phyloP scores from a whole-genome alignment of 2,797 vertebrate genomes.

The Ctenopoma kingsleyae region DNA sequence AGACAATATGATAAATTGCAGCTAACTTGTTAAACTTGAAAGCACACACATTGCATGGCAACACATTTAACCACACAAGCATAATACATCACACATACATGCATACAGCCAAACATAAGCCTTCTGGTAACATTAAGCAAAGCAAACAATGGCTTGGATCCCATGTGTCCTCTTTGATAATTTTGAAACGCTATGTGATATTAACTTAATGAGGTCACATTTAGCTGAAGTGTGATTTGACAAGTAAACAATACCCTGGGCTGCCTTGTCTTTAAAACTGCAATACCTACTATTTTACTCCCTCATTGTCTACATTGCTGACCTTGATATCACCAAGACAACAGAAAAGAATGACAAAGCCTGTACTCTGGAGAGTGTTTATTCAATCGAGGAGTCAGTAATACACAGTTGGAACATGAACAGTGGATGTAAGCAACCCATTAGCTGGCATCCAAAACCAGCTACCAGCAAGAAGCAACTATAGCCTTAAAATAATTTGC shows the following conservation, averaged over 20 bases:
- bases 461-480: constrained; percentile 36
- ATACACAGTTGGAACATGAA: constrained; percentile 29
- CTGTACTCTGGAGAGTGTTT: constrained; percentile 50
- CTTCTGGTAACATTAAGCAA: constrained; percentile 51
- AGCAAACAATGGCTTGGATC: constrained; percentile 49
- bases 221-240: constrained; percentile 68
- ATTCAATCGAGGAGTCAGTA: constrained; percentile 50
- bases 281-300: constrained; percentile 18
- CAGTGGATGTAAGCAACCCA: constrained; percentile 57
- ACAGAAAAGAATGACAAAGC: constrained; percentile 44
- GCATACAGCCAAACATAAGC: constrained; percentile 20
- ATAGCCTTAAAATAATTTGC: constrained; percentile 30
- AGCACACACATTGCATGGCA: too few relatives aligned
- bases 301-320: constrained; percentile 29
- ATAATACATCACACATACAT: constrained; percentile 15
- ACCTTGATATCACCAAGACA: constrained; percentile 32
- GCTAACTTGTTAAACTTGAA: too few relatives aligned
- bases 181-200: constrained; percentile 69
- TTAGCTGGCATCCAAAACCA: constrained; percentile 62
- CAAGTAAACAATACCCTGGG: constrained; percentile 53
- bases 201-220: constrained; percentile 74
- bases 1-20: too few relatives aligned
- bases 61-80: too few relatives aligned
- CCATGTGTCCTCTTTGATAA: constrained; percentile 60
- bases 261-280: constrained; percentile 49